Evolutionary conservation across 1,140 invertebrate species (phyloP), one percentile per base, ranked within the genome.

Genomic region (Eriocheir sinensis): DNA sequence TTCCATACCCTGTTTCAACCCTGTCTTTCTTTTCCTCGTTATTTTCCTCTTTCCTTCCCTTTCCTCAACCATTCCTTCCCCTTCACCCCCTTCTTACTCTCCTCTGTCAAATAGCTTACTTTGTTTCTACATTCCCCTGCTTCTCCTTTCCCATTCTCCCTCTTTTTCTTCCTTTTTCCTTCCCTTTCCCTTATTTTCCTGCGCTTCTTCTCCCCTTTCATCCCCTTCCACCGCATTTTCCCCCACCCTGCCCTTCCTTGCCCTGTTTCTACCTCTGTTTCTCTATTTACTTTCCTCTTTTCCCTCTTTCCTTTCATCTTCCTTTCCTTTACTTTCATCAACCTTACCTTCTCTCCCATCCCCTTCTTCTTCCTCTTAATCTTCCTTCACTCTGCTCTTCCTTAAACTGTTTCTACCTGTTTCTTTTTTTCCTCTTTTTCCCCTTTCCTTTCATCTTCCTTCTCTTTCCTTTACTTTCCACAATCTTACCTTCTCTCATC

Each of bases 401-500:
- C 85, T 88, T 40, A 38, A 34, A 38, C 85, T 38, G 12, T 88
- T n/a, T 38, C 85, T 88, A 34, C 41, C 88, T 48, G 38, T 48
- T 32, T 48, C 88, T 48, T 27, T 89, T 44, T 48, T 6, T 48
- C 41, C 44, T 32, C 30, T n/a, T 89, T 44, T 48, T 9, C 32
- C 41, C 32, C 40, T 44, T n/a, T 41, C 34, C 4, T 38, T 38
- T 38, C 40, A 15, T 34, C 85, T 88, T 34, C 48, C 41, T 38
- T 38, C 85, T 4, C 3, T 4, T 38, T 40, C 85, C 38, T 38
- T 40, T 30, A 27, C 40, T 41, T 41, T 48, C 88, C 41, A 27
- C 15, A 48, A 48, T 60, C 89, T 36, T 53, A 34, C 89, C 38
- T 30, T 91, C 89, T 79, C 89, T 89, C 17, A 3, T 41, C 41